Percentiles rank a stretch among this genome's conserved stretches.
These are phyloP conservation scores for Clistopyga incitator DNA, from an alignment of 2,888 invertebrate genomes.

Conservation along the genomic window DNA sequence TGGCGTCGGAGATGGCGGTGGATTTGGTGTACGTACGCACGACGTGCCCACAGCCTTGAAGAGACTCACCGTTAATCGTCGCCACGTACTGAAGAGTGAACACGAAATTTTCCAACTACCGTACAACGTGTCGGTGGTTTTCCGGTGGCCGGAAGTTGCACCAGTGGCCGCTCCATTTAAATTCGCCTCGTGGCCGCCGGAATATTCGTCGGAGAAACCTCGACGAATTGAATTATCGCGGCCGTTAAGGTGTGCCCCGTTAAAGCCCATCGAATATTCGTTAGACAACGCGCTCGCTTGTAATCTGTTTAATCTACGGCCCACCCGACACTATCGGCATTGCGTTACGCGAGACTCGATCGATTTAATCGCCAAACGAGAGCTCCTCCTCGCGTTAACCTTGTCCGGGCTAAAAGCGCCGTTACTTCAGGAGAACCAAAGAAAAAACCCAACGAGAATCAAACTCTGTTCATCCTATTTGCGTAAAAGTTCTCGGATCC, in stretches of 20 bases:
- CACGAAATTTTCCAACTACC: slow-evolving; percentile 6
- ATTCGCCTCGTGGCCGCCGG: slow-evolving; percentile 31
- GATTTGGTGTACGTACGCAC: neutral
- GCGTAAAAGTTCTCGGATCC: neutral
- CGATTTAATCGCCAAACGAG: slow-evolving; percentile 50
- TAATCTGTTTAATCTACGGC: slow-evolving; percentile 54
- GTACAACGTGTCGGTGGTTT: neutral
- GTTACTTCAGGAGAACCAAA: neutral
- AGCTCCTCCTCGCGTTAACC: neutral
- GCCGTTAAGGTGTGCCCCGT: slow-evolving; percentile 31
- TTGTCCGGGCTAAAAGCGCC: neutral
- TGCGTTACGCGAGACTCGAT: slow-evolving; percentile 47
- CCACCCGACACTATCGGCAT: slow-evolving; percentile 47
- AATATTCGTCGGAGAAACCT: slow-evolving; percentile 40
- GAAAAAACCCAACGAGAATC: neutral
- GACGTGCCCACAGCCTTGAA: neutral
- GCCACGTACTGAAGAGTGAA: slow-evolving; percentile 4
- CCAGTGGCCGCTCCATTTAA: slow-evolving; percentile 20
- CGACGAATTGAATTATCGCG: slow-evolving; percentile 15
- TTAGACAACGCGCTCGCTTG: slow-evolving; percentile 34
- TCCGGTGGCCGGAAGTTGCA: slow-evolving; percentile 23
- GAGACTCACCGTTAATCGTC: slow-evolving; percentile 13
- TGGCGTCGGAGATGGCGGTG: slow-evolving; percentile 34
- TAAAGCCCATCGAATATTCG: slow-evolving; percentile 45
- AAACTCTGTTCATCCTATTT: slow-evolving; percentile 1